Evolutionary conservation across 2,888 invertebrate species (phyloP).

Genomic region (Hydrotaea cyrtoneurina): DNA sequence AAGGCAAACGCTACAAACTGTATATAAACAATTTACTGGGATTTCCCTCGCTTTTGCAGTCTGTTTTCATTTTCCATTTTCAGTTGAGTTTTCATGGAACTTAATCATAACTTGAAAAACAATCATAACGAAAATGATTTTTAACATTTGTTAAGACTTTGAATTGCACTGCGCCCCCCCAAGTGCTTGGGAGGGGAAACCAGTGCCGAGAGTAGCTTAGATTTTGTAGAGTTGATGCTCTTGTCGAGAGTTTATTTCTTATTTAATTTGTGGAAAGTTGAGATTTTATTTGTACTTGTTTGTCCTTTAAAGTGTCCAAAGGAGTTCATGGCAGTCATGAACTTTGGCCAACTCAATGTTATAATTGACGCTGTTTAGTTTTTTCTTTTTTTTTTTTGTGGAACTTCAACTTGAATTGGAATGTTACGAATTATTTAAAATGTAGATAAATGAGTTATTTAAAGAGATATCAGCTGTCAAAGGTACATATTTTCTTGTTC

Average conservation of each 20-base stretch:
- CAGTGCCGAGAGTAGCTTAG: background rate
- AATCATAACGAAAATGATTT: constrained; percentile 3
- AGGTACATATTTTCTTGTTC: no score
- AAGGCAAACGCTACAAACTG: background rate
- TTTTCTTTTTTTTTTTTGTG: no score
- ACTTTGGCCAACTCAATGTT: no score
- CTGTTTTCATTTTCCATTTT: background rate
- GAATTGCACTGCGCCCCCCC: background rate
- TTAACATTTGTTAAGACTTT: background rate
- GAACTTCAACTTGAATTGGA: no score
- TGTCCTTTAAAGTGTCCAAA: background rate
- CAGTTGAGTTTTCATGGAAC: background rate
- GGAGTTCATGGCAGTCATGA: no score
- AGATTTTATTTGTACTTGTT: background rate
- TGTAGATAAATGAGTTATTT: no score
- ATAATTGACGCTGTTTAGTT: no score
- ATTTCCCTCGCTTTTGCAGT: background rate
- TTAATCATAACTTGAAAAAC: background rate
- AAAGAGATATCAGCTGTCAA: no score
- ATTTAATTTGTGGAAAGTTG: background rate
- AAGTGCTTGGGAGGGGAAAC: background rate
- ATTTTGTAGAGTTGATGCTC: background rate
- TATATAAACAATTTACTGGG: background rate
- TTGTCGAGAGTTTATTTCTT: background rate
- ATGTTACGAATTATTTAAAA: no score